phyloP scores from a whole-genome alignment of 2,113 vertebrate genomes.

The Salvator merianae region DNA sequence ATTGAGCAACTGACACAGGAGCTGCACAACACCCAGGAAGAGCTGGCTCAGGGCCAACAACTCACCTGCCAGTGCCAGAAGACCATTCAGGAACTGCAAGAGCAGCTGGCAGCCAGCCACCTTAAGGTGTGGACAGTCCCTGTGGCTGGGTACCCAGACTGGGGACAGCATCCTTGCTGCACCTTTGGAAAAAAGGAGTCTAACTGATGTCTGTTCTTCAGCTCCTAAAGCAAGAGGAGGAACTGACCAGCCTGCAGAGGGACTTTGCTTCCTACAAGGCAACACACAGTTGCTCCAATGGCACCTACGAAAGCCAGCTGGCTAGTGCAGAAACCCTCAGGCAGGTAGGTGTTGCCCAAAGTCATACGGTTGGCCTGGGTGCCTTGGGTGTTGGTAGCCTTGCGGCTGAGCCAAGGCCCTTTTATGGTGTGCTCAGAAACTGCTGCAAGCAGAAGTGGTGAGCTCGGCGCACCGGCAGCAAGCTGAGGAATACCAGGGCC shows the following conservation, averaged over 20 bases:
- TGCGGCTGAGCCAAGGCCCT: too few species aligned
- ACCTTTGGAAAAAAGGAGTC: too few species aligned
- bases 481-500: constrained; percentile 66
- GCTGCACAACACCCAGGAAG: constrained; percentile 62
- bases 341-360: constrained; percentile 55
- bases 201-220: constrained; percentile 21
- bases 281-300: constrained; percentile 66
- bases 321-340: constrained; percentile 65
- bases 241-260: constrained; percentile 63
- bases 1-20: constrained; percentile 64
- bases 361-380: rapidly evolving
- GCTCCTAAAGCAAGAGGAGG: constrained; percentile 69
- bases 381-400: too few species aligned
- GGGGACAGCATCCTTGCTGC: too few species aligned
- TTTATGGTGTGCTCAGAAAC: constrained; percentile 53
- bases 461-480: constrained; percentile 66
- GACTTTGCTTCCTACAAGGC: constrained; percentile 75
- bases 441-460: constrained; percentile 64
- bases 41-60: constrained; percentile 63
- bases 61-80: constrained; percentile 69
- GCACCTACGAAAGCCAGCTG: constrained; percentile 59
- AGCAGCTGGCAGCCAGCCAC: constrained; percentile 56
- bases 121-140: constrained; percentile 20
- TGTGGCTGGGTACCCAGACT: too few species aligned
- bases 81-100: constrained; percentile 65